Base-by-base conservation (phyloP, 2,888 invertebrate species). In the Encarsia formosa region DNA sequence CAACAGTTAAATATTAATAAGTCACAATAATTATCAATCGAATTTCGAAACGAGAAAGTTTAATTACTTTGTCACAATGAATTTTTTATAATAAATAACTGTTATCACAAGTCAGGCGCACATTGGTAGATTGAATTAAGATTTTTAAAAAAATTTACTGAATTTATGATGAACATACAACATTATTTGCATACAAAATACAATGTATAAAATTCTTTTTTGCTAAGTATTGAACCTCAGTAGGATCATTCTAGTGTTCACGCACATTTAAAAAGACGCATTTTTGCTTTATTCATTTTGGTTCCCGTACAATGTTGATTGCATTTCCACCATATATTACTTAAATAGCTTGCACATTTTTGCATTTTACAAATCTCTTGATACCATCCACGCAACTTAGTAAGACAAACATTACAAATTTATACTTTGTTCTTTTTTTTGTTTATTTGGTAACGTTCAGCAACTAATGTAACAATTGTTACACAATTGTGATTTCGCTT, bases 1-100 rank as follows among this genome's bases (percentile, higher is more conserved):
- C 35, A 56, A 52, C 56, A 52, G 52, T 37, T 29, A 52, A 56
- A 47, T 50, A 46, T 49, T 16, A 51, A 55, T 55, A 54, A 31
- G 11, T 48, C 29, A 39, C 44, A 51, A 35, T 41, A 26, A n/a
- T 24, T 41, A 45, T 15, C 19, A 18, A 38, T 52, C 43, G 20
- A 49, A 52, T 56, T 47, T 43, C 18, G 39, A 52, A 56, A 48
- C 43, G 42, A 44, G 38, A 45, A 46, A 31, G 3, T 43, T 40
- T 39, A 19, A 43, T 44, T 50, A 47, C 35, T 38, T 50, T 39
- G 39, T 47, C 20, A 42, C 40, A 50, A 54, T 56, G 49, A 38
- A 34, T n/a, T n/a, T 9, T 32, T 9, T 15, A 32, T 13, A 32
- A 32, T 32, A 32, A 8, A 4, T 8, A 8, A 32, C 16, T 48